phyloP scores from a whole-genome alignment of 2,113 vertebrate genomes.

The Cathartes aura region DNA sequence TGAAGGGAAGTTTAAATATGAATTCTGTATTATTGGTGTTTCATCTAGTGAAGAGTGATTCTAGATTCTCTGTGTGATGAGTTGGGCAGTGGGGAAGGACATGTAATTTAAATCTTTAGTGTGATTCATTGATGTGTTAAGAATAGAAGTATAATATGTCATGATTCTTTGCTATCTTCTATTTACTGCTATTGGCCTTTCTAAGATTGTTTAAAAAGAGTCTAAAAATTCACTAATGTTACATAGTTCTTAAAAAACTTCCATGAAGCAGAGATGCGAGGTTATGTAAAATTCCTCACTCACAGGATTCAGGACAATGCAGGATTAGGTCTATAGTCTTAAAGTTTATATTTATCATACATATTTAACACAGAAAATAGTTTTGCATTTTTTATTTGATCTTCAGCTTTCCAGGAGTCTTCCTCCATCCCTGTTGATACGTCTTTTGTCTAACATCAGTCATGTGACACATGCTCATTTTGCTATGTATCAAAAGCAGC shows the following conservation, averaged over 20 bases:
- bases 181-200: background rate
- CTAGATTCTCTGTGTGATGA: background rate
- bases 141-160: background rate
- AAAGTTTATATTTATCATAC: background rate
- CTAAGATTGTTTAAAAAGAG: background rate
- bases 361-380: background rate
- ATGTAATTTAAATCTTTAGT: background rate
- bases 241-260: background rate
- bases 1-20: background rate
- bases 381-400: background rate
- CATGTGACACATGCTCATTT: rapidly evolving
- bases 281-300: background rate
- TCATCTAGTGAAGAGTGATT: background rate
- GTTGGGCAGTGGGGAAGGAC: background rate
- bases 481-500: background rate
- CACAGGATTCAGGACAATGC: background rate
- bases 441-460: background rate
- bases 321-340: background rate
- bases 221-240: background rate
- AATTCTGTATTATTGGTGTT: background rate
- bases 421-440: background rate
- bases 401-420: background rate
- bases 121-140: background rate
- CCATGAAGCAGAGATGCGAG: background rate
- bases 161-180: background rate